These are phyloP conservation scores for Andricus quercusramuli DNA, from an alignment of 2,888 invertebrate genomes.

Conservation along the genomic window DNA sequence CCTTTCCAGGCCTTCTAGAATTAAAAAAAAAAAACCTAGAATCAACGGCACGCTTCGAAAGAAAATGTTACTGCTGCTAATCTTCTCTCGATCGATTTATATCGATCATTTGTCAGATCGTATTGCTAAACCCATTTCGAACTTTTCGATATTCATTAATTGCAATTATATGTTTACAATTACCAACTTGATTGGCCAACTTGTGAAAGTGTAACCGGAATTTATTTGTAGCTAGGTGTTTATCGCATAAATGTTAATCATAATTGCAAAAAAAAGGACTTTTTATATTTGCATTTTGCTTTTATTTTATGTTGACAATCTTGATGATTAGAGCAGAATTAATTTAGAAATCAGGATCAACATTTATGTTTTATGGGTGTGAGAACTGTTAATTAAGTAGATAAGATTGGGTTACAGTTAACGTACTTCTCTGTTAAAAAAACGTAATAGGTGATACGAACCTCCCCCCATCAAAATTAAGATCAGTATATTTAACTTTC, in stretches of 20 bases:
- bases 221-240: neutral
- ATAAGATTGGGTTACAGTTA: neutral
- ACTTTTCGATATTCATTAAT: slow-evolving; percentile 10
- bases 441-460: no score
- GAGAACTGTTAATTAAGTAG: neutral
- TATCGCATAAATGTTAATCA: slow-evolving; percentile 5
- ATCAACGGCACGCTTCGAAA: slow-evolving; percentile 39
- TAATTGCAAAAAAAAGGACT: neutral
- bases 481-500: no score
- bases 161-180: slow-evolving; percentile 26
- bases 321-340: neutral
- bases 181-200: slow-evolving; percentile 1
- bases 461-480: no score
- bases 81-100: slow-evolving; percentile 29
- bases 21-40: slow-evolving; percentile 6
- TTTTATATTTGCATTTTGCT: neutral
- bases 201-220: slow-evolving; percentile 32
- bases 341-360: neutral
- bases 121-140: slow-evolving; percentile 17
- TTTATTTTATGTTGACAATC: neutral
- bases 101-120: slow-evolving; percentile 22
- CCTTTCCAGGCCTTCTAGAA: slow-evolving; percentile 3
- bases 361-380: slow-evolving; percentile 7
- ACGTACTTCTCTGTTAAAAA: no score
- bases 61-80: slow-evolving; percentile 29